Conservation (phyloP, 2,888 invertebrate genomes). For the Epistrophe eligans region DNA sequence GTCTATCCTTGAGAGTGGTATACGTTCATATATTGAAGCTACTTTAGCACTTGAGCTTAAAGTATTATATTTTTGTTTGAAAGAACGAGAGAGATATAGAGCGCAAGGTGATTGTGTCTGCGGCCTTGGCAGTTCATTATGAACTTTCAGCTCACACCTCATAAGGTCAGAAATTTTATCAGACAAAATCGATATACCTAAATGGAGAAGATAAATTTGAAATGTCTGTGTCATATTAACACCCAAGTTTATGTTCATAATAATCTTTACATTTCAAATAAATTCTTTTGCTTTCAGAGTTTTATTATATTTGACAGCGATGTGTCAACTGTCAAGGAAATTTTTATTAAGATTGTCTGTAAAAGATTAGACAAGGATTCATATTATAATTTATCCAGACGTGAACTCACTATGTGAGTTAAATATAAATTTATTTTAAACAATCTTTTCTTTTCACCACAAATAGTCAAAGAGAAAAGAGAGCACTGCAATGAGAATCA, state of each 20-base stretch:
- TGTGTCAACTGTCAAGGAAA: neutral
- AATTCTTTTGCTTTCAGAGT: neutral
- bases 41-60: slow-evolving; percentile 42
- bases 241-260: neutral
- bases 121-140: slow-evolving; percentile 31
- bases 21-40: neutral
- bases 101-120: slow-evolving; percentile 8
- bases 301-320: neutral
- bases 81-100: neutral
- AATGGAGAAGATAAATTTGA: neutral
- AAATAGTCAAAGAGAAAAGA: too few species aligned
- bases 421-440: too few species aligned
- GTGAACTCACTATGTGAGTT: neutral
- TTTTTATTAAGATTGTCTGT: neutral
- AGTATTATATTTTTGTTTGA: slow-evolving; percentile 47
- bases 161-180: slow-evolving; percentile 30
- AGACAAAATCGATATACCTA: slow-evolving; percentile 7
- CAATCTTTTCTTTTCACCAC: too few species aligned
- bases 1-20: slow-evolving; percentile 62
- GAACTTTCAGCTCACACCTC: slow-evolving; percentile 31
- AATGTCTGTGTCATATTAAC: slow-evolving; percentile 7
- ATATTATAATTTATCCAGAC: neutral
- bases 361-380: neutral
- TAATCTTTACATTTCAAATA: neutral
- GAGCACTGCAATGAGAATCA: too few species aligned